A percentile compares a stretch with the other conserved stretches of the same genome.
These are phyloP conservation scores for Cherax destructor DNA, from an alignment of 1,140 invertebrate species.

Conservation along the genomic window DNA sequence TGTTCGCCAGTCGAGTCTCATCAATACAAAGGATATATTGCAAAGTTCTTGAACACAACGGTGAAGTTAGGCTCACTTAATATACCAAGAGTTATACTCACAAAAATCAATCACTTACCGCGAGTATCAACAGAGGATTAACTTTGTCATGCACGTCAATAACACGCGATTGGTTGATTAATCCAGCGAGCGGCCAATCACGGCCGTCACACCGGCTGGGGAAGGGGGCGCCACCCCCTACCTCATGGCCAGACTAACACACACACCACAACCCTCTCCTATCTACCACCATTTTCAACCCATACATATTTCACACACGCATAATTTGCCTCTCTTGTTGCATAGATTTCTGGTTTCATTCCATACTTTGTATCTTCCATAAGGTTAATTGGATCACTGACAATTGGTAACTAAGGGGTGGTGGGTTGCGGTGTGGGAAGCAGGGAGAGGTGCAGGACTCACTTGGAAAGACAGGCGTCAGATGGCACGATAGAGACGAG, in stretches of 20 bases:
- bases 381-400: not conserved
- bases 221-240: not conserved
- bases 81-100: too few relatives aligned
- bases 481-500: constrained; percentile 6
- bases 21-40: too few relatives aligned
- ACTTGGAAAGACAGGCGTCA: constrained; percentile 13
- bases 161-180: not conserved
- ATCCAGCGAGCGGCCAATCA: not conserved
- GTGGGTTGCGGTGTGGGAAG: not conserved
- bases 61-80: too few relatives aligned
- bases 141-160: not conserved
- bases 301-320: not conserved
- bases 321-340: not conserved
- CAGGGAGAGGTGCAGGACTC: not conserved
- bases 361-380: not conserved
- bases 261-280: not conserved
- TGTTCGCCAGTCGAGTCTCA: too few relatives aligned
- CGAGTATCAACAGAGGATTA: not conserved
- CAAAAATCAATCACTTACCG: not conserved
- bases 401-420: too few relatives aligned
- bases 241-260: not conserved
- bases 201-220: not conserved
- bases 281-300: not conserved
- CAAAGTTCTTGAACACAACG: too few relatives aligned
- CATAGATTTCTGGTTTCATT: not conserved